Evolutionary conservation across 2,888 invertebrate genomes (phyloP).

Genomic region (Andrena dorsata): DNA sequence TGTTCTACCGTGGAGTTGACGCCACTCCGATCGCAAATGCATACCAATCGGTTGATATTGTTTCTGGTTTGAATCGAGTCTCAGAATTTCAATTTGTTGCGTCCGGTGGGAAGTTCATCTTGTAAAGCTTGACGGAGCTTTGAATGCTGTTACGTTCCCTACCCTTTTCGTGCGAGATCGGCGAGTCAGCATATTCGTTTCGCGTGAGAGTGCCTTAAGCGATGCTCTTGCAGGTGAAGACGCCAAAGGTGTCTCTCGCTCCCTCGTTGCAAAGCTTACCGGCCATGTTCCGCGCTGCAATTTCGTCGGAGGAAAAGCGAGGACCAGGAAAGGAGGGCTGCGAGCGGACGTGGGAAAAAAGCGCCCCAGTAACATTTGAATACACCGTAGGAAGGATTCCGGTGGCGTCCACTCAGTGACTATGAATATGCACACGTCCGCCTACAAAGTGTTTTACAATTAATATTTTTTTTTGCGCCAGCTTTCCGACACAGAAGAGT

Average conservation of each 20-base stretch:
- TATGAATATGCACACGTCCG: conserved; percentile 52
- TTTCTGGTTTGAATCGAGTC: too few relatives aligned
- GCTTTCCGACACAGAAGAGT: conserved; percentile 10
- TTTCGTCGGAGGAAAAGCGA: not conserved
- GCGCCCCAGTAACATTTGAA: conserved; percentile 26
- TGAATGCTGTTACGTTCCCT: too few relatives aligned
- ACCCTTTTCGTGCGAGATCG: too few relatives aligned
- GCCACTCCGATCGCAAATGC: not conserved
- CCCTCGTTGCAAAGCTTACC: not conserved
- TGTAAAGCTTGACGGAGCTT: too few relatives aligned
- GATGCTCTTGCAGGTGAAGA: too few relatives aligned
- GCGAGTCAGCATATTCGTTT: too few relatives aligned
- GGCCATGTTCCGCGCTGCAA: not conserved
- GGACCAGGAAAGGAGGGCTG: not conserved
- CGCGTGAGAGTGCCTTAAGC: too few relatives aligned
- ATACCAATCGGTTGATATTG: too few relatives aligned
- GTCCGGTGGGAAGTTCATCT: too few relatives aligned
- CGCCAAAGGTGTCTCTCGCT: too few relatives aligned
- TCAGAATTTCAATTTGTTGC: too few relatives aligned
- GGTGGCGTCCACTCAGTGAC: not conserved
- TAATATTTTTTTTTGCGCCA: conserved; percentile 47
- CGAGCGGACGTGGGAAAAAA: not conserved
- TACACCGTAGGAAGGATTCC: conserved; percentile 15
- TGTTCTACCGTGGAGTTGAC: not conserved
- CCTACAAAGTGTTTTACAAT: conserved; percentile 51